These are phyloP conservation scores for Scaptomyza montana DNA, from an alignment of 1,140 invertebrate genomes.

Conservation along the genomic window DNA sequence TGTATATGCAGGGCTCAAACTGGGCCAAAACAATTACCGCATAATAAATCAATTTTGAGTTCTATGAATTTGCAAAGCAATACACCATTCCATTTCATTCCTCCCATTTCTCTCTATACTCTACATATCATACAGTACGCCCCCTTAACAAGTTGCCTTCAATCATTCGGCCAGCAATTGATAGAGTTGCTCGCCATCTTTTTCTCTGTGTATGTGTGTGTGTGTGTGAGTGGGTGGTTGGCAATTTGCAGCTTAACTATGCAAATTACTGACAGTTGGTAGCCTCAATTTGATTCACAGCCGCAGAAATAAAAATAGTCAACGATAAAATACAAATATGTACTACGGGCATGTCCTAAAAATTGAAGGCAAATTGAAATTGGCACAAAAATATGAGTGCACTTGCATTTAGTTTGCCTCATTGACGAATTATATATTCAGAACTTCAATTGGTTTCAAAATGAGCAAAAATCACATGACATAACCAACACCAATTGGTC, in stretches of 20 bases:
- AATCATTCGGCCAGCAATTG: conserved; percentile 47
- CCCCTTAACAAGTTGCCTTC: conserved; percentile 32
- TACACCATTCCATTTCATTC: neutral
- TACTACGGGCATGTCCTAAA: conserved; percentile 32
- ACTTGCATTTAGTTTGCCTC: conserved; percentile 30
- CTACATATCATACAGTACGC: neutral
- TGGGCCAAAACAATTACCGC: conserved; percentile 78
- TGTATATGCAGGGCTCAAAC: conserved; percentile 64
- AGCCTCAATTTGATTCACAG: conserved; percentile 73
- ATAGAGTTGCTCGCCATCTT: conserved; percentile 40
- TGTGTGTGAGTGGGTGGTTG: conserved; percentile 32
- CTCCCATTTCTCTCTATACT: too few relatives aligned
- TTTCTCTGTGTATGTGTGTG: conserved; percentile 11
- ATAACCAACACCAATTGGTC: neutral
- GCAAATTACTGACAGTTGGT: conserved; percentile 77
- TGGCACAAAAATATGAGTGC: conserved; percentile 61
- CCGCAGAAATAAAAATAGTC: conserved; percentile 39
- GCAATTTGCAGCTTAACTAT: conserved; percentile 74
- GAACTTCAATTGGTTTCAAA: conserved; percentile 11
- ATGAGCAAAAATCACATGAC: neutral
- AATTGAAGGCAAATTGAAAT: conserved; percentile 54
- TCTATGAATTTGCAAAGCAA: conserved; percentile 59
- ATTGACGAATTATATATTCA: conserved; percentile 35
- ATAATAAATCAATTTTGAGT: conserved; percentile 77
- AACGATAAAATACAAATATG: conserved; percentile 42